Conservation (phyloP, 1,140 invertebrate genomes). For the Pseudomyrmex pallidus region DNA sequence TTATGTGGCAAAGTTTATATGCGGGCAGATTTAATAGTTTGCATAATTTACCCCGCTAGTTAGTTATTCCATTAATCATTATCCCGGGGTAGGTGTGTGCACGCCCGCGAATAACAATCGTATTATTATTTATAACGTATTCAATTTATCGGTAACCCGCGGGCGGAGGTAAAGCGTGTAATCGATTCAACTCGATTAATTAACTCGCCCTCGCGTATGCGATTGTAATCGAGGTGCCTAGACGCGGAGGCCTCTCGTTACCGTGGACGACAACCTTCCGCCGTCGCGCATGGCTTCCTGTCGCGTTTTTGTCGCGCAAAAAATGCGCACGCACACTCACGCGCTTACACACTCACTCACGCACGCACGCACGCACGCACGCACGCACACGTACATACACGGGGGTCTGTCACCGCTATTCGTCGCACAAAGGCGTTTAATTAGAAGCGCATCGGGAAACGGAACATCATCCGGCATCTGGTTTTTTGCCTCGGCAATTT, state of each 20-base stretch:
- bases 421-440: slow-evolving; percentile 53
- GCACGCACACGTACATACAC: not conserved
- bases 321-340: not conserved
- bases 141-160: slow-evolving; percentile 66
- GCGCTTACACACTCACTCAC: not conserved
- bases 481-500: slow-evolving; percentile 48
- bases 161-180: slow-evolving; percentile 60
- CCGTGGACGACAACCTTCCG: slow-evolving; percentile 51
- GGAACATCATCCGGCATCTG: slow-evolving; percentile 46
- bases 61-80: slow-evolving; percentile 74
- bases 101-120: slow-evolving; percentile 71
- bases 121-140: slow-evolving; percentile 71
- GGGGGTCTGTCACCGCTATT: slow-evolving; percentile 20
- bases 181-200: slow-evolving; percentile 71
- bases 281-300: not conserved
- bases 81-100: slow-evolving; percentile 54
- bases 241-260: slow-evolving; percentile 49
- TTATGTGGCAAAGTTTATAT: slow-evolving; percentile 71
- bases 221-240: slow-evolving; percentile 33
- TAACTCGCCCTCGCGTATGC: slow-evolving; percentile 58
- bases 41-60: slow-evolving; percentile 72
- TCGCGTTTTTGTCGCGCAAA: slow-evolving; percentile 26
- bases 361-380: not conserved
- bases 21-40: slow-evolving; percentile 74
- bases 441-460: slow-evolving; percentile 61